A percentile compares a stretch with the other conserved stretches of the same genome.
Evolutionary conservation across 2,113 vertebrate genomes (phyloP).

Genomic region (Perca flavescens): DNA sequence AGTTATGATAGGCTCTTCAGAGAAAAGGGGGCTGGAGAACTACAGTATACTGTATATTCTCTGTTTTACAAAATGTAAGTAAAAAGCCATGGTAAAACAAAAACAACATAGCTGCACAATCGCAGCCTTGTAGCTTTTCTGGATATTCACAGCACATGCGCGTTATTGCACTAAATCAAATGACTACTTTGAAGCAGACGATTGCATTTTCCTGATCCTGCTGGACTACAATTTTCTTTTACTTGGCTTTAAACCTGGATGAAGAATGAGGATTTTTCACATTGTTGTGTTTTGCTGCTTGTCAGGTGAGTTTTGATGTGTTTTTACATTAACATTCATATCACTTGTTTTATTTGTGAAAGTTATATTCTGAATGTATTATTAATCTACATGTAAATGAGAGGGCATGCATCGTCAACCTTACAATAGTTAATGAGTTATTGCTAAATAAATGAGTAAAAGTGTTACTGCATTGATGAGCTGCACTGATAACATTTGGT

Average conservation of each 20-base stretch:
- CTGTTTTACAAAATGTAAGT: neutral
- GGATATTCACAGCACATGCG: neutral
- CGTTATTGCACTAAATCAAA: slow-evolving; percentile 26
- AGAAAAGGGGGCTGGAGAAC: neutral
- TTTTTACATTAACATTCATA: slow-evolving; percentile 3
- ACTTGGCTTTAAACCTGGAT: slow-evolving; percentile 1
- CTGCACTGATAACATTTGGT: too few relatives aligned
- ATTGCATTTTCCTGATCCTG: neutral
- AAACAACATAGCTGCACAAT: slow-evolving; percentile 8
- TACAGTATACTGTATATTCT: neutral
- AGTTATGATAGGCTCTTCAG: slow-evolving; percentile 29
- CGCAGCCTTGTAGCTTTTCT: slow-evolving; percentile 14
- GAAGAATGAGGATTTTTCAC: slow-evolving; percentile 61
- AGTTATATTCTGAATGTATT: neutral
- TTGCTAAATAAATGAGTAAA: neutral
- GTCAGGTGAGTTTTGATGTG: slow-evolving; percentile 64
- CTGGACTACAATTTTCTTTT: neutral
- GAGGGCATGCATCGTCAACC: neutral
- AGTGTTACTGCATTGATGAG: neutral
- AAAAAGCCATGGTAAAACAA: neutral
- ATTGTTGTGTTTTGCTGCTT: slow-evolving; percentile 53
- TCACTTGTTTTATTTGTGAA: neutral
- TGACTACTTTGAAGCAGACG: slow-evolving; percentile 8
- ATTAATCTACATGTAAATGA: neutral
- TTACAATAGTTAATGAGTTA: neutral